A percentile compares a stretch with the other conserved stretches of the same genome.
These are phyloP conservation scores for Macroramphosus scolopax DNA, from an alignment of 2,797 vertebrate genomes.

Conservation along the genomic window DNA sequence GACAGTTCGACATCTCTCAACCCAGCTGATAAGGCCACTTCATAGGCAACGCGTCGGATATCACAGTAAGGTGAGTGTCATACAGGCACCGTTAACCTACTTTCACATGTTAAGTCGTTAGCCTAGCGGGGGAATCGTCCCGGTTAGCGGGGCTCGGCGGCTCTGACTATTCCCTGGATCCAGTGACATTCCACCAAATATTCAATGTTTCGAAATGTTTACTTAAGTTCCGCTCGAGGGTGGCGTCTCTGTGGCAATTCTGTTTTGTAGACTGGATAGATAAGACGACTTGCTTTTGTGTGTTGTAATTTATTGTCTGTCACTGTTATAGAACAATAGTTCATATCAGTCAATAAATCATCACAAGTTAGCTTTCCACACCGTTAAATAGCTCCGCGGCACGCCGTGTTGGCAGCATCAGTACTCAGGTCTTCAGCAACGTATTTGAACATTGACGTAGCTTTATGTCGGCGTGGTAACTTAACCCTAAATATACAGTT, in stretches of 20 bases:
- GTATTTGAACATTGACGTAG: slow-evolving; percentile 18
- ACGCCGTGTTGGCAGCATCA: slow-evolving; percentile 37
- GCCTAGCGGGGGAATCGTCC: slow-evolving; percentile 43
- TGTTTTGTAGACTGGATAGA: rapidly evolving
- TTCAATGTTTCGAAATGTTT: slow-evolving; percentile 25
- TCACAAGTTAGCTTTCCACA: slow-evolving; percentile 36
- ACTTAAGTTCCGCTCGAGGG: background rate
- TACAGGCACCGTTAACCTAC: slow-evolving; percentile 24
- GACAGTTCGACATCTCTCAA: slow-evolving; percentile 2
- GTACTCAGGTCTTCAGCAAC: slow-evolving; percentile 8
- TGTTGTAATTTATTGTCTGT: no score
- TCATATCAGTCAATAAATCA: no score
- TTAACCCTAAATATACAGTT: background rate
- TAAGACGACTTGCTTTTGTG: background rate
- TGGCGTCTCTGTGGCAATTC: background rate
- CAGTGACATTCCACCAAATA: slow-evolving; percentile 40
- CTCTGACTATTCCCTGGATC: slow-evolving; percentile 58
- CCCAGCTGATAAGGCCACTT: background rate
- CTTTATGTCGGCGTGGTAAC: background rate
- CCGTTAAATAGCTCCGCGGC: slow-evolving; percentile 30
- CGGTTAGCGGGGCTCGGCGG: slow-evolving; percentile 47
- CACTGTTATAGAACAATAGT: no score
- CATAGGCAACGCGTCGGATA: slow-evolving; percentile 10
- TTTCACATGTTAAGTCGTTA: slow-evolving; percentile 45
- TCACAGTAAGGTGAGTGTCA: slow-evolving; percentile 59